Evolutionary conservation across 1,140 invertebrate genomes (phyloP).

Genomic region (Lucilia sericata): DNA sequence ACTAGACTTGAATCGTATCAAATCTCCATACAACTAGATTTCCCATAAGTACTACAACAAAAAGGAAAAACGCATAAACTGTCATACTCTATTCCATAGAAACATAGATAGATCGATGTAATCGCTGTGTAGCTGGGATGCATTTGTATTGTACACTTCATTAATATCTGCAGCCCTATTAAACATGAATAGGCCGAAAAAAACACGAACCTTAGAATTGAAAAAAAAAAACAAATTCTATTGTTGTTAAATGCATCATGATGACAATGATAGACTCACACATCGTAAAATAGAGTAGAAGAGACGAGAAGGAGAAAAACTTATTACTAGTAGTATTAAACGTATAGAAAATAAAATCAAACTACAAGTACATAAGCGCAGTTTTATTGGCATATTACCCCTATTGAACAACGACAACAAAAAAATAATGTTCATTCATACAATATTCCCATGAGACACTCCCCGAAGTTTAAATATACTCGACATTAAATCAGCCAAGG

Average conservation of each 20-base stretch:
- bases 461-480: slow-evolving; percentile 11
- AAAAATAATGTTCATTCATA: background rate
- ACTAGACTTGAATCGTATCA: slow-evolving; percentile 14
- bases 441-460: slow-evolving; percentile 22
- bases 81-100: background rate
- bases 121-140: background rate
- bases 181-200: slow-evolving; percentile 45
- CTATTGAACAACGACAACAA: background rate
- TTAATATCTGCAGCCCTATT: slow-evolving; percentile 50
- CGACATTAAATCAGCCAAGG: background rate
- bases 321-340: background rate
- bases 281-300: background rate
- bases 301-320: no score
- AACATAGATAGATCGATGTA: slow-evolving; percentile 11
- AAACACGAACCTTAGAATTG: background rate
- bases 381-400: slow-evolving; percentile 23
- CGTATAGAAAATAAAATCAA: background rate
- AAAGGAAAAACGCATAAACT: background rate
- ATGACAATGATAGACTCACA: slow-evolving; percentile 18
- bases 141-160: slow-evolving; percentile 44
- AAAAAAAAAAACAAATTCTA: background rate
- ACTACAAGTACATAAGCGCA: background rate
- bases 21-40: background rate
- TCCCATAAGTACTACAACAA: background rate
- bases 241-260: slow-evolving; percentile 13